Evolutionary conservation across 2,888 invertebrate species (phyloP).

Genomic region (Didymodactylos carnosus): DNA sequence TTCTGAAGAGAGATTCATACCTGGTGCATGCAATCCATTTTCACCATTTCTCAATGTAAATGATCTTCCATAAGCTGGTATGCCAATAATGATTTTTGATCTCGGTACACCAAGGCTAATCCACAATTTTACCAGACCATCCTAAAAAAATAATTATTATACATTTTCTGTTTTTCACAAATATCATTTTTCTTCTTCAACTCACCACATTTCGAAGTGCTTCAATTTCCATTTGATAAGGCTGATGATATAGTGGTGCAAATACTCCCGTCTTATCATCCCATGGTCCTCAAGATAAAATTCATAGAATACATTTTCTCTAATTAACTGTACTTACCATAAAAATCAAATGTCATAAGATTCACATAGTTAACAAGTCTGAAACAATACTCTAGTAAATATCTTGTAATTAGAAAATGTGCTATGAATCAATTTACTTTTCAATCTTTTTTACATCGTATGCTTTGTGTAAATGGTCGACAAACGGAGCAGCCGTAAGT

Average conservation of each 20-base stretch:
- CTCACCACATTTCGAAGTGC: constrained; percentile 4
- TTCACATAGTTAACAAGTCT: constrained; percentile 5
- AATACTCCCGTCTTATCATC: constrained; percentile 7
- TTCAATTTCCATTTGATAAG: constrained; percentile 4
- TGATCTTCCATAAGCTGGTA: constrained; percentile 6
- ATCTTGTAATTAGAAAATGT: background rate
- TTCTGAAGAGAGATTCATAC: background rate
- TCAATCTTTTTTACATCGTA: background rate
- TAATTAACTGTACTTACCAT: background rate
- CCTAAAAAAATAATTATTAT: background rate
- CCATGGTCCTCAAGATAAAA: constrained; percentile 5
- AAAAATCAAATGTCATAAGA: constrained; percentile 9
- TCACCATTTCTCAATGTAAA: background rate
- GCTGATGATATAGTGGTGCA: constrained; percentile 5
- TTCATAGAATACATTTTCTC: background rate
- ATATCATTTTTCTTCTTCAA: background rate
- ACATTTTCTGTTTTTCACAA: too few species aligned
- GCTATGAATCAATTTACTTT: too few species aligned
- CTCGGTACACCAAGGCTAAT: constrained; percentile 1
- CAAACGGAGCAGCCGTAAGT: background rate
- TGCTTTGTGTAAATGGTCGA: background rate
- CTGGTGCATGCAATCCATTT: background rate
- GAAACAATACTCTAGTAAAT: background rate
- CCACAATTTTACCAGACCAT: background rate
- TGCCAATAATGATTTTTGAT: constrained; percentile 8